Percentiles rank a stretch among this genome's conserved stretches.
phyloP scores from a whole-genome alignment of 2,888 invertebrate genomes.

The Xanthorhoe spadicearia region DNA sequence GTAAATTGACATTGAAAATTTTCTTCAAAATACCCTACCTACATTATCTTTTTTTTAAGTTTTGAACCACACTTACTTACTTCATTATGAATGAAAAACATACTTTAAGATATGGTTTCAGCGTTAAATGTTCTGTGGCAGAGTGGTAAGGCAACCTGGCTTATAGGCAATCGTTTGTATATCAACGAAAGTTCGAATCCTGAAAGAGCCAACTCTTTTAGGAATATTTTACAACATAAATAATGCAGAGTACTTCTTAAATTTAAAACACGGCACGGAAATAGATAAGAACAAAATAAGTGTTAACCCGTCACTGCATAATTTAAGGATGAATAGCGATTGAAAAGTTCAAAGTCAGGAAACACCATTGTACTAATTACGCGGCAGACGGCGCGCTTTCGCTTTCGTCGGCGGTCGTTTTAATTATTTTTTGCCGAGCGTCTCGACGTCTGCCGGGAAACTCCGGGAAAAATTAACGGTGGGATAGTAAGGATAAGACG shows the following conservation, averaged over 20 bases:
- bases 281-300: neutral
- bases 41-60: too few species aligned
- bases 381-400: conserved; percentile 84
- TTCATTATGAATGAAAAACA: too few species aligned
- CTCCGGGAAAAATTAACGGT: conserved; percentile 74
- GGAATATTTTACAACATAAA: too few species aligned
- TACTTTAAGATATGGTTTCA: too few species aligned
- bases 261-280: neutral
- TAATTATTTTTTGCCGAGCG: conserved; percentile 83
- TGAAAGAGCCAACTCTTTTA: too few species aligned
- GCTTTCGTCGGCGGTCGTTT: conserved; percentile 81
- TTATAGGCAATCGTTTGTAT: too few species aligned
- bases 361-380: conserved; percentile 85
- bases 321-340: conserved; percentile 69
- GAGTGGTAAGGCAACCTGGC: too few species aligned
- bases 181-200: too few species aligned
- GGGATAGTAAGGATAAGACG: conserved; percentile 46
- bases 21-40: too few species aligned
- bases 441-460: conserved; percentile 83
- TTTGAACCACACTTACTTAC: too few species aligned
- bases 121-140: too few species aligned
- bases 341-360: conserved; percentile 84
- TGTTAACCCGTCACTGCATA: conserved; percentile 1
- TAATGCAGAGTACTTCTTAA: too few species aligned
- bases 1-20: neutral